Evolutionary conservation across 2,113 vertebrate genomes (phyloP).

Genomic region (Propithecus coquereli): DNA sequence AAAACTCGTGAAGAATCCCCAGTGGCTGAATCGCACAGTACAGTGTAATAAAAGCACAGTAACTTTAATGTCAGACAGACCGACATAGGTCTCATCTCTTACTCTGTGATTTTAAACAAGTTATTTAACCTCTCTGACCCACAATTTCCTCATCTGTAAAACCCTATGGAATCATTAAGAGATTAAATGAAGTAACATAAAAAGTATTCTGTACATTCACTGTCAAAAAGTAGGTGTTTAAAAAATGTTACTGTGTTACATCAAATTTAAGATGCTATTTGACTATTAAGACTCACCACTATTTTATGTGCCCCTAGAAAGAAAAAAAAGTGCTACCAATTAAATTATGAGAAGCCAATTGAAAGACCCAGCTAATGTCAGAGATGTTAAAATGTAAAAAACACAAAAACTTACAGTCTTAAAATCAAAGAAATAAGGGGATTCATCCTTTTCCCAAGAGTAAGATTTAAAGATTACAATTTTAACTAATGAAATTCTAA

Average conservation of each 20-base stretch:
- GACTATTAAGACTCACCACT: neutral
- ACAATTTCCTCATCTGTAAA: neutral
- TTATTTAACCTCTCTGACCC: neutral
- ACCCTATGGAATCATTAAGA: neutral
- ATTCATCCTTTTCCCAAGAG: neutral
- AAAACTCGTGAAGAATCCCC: neutral
- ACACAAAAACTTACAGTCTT: neutral
- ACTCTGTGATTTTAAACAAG: slow-evolving; percentile 22
- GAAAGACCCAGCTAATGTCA: neutral
- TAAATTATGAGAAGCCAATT: neutral
- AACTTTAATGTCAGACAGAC: neutral
- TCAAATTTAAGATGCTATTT: neutral
- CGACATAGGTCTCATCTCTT: neutral
- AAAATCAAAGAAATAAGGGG: slow-evolving; percentile 15
- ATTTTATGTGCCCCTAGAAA: neutral
- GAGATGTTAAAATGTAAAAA: slow-evolving; percentile 20
- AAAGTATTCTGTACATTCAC: neutral
- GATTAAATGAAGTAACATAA: slow-evolving; percentile 14
- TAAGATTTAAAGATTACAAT: slow-evolving; percentile 26
- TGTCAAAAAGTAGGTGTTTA: neutral
- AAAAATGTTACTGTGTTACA: slow-evolving; percentile 23
- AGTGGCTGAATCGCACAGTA: neutral
- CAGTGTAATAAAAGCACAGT: neutral
- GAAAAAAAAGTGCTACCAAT: neutral
- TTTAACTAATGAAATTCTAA: slow-evolving; percentile 44